A percentile compares a stretch with the other conserved stretches of the same genome.
Evolutionary conservation across 2,797 vertebrate species (phyloP).

Genomic region (Huso huso): DNA sequence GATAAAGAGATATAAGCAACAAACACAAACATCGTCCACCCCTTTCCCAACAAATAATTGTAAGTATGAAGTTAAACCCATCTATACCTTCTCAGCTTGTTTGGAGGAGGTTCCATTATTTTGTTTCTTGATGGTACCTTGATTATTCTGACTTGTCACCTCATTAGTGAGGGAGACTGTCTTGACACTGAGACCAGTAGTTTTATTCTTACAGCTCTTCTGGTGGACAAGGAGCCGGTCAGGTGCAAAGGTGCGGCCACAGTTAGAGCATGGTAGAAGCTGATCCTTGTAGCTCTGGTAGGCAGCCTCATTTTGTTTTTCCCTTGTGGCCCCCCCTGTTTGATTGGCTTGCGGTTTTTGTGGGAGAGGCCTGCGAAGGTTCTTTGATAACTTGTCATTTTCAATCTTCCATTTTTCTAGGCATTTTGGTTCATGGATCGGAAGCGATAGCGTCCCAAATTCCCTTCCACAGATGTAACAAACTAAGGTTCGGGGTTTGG

Average conservation of each 20-base stretch:
- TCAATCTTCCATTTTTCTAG: conserved; percentile 46
- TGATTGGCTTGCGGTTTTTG: conserved; percentile 17
- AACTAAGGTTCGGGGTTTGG: conserved; percentile 27
- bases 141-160: conserved; percentile 13
- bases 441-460: conserved; percentile 44
- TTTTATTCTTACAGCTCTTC: conserved; percentile 32
- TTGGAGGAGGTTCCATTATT: not conserved
- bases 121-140: not conserved
- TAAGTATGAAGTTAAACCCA: too few species aligned
- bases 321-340: conserved; percentile 12
- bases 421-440: conserved; percentile 44
- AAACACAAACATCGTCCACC: too few species aligned
- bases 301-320: conserved; percentile 22
- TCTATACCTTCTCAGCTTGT: conserved; percentile 41
- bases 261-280: conserved; percentile 33
- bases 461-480: conserved; percentile 46
- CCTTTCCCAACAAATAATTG: too few species aligned
- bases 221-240: conserved; percentile 30
- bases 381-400: conserved; percentile 37
- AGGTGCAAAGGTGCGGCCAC: conserved; percentile 28
- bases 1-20: too few species aligned
- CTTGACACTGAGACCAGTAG: conserved; percentile 4
- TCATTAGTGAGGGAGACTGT: conserved; percentile 11
- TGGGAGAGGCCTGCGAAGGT: conserved; percentile 27
- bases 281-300: conserved; percentile 21